Base-by-base conservation (phyloP, 2,888 invertebrate genomes). In the Dendrolimus houi region DNA sequence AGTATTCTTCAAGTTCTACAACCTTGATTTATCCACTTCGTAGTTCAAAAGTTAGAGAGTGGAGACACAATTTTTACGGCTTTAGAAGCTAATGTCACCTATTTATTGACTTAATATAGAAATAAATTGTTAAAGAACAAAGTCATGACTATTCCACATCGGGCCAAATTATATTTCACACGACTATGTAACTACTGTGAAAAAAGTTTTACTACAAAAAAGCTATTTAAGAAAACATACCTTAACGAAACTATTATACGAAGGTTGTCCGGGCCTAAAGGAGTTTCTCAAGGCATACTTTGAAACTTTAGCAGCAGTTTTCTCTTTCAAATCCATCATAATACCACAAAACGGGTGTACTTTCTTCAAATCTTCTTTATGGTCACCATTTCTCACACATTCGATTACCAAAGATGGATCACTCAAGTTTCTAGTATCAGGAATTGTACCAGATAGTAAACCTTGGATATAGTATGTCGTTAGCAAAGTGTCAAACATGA, bases 381-480 rank as follows among this genome's bases (percentile, higher is more conserved):
- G 75, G 12, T 68, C 64, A 10, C 57, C 58, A 8, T 58, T 70
- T 56, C 61, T 67, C 54, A 81, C 74, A 57, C 62, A 69, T 9
- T 77, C 74, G 8, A 66, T 61, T 0, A 87, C 73, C 53, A 83
- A 71, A 0, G 77, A 76, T 8, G 79, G 73, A 12, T 67, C 79
- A 13, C 72, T 67, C 9, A 92, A 67, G 53, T 77, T 72, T n/a
- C 70, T 75, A 40, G 79, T 76, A 40, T 80, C 75, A 2, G 78
- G 68, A 47, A 91, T 72, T 60, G 67, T 78, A 1, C 84, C 91
- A 59, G 69, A 75, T 7, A 79, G 72, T 0, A 90, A 69, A 1
- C 87, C 85, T 9, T 93, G 92, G 55, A 92, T 79, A 60, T 92
- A 91, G 62, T 94, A 94, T 14, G 92, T 87, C 9, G 91, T 87